phyloP scores from a whole-genome alignment of 2,888 invertebrate genomes.

The Phanerotoma sp. region DNA sequence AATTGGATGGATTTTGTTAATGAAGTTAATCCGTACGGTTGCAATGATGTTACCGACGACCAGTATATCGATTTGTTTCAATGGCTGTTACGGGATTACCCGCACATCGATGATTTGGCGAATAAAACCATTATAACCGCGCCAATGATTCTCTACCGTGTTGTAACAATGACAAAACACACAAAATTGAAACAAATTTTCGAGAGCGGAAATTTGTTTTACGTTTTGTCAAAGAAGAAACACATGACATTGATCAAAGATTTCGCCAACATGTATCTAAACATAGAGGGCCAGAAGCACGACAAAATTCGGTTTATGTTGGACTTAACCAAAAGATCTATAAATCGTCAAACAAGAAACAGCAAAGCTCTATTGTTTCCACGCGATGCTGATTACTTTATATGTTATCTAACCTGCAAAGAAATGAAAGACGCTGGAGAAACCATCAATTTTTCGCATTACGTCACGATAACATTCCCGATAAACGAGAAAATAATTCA shows the following conservation, averaged over 20 bases:
- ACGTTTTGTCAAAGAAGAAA: not conserved
- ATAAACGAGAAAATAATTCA: not conserved
- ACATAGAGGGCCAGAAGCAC: not conserved
- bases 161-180: not conserved
- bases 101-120: not conserved
- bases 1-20: conserved; percentile 1
- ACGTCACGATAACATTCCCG: not conserved
- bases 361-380: not conserved
- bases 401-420: not conserved
- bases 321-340: not conserved
- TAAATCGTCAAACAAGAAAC: conserved; percentile 1
- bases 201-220: not conserved
- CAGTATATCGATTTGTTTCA: not conserved
- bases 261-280: conserved; percentile 1
- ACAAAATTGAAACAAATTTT: conserved; percentile 3
- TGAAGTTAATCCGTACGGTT: not conserved
- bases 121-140: conserved; percentile 1
- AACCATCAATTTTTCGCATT: not conserved
- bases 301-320: not conserved
- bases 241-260: conserved; percentile 3
- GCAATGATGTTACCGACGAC: not conserved
- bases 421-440: conserved; percentile 5
- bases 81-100: not conserved
- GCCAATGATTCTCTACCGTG: conserved; percentile 1
- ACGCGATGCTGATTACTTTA: not conserved